Base-by-base conservation (phyloP, 2,888 invertebrate genomes). In the Cynaeus angustus region DNA sequence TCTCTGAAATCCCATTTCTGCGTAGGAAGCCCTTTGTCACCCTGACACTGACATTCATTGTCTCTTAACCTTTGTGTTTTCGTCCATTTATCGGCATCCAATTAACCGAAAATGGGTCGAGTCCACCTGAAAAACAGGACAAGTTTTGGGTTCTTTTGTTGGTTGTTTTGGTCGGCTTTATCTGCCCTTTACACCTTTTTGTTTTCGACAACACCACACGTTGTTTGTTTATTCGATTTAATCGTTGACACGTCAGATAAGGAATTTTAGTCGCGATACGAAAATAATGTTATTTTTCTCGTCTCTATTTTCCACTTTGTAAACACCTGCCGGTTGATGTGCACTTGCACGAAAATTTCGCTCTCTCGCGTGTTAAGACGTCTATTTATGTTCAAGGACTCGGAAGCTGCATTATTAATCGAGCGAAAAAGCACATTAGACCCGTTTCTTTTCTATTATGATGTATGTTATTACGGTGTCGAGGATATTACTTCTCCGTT, bases 391-490 rank as follows among this genome's bases (percentile, higher is more conserved):
- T 37, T 43, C 43, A 43, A 43, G 43, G 43, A 43, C 13, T 37
- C 37, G 37, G 21, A 37, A n/a, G 37, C 37, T 37, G 37, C 37
- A 37, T 37, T 37, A 37, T n/a, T 37, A 8, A 37, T 37, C 37
- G 9, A 37, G 37, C 37, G 37, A n/a, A n/a, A n/a, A 37, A 37
- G 37, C 37, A n/a, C 37, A n/a, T n/a, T 37, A 8, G 6, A 13
- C 16, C 46, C 46, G 16, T 16, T 6, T 16, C 16, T 16, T 16
- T 8, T 16, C 14, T 7, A 7, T 46, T 46, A 46, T 46, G 46
- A 16, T 16, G 46, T 16, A n/a, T n/a, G n/a, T 46, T 46, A 46
- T 46, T 14, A n/a, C 16, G 46, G 46, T 46, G 46, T 46, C 8
- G 21, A n/a, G 46, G 13, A 46, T 9, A 46, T 46, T 46, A 46